These are phyloP conservation scores for Danionella dracula DNA, from an alignment of 2,797 vertebrate genomes.

Conservation along the genomic window DNA sequence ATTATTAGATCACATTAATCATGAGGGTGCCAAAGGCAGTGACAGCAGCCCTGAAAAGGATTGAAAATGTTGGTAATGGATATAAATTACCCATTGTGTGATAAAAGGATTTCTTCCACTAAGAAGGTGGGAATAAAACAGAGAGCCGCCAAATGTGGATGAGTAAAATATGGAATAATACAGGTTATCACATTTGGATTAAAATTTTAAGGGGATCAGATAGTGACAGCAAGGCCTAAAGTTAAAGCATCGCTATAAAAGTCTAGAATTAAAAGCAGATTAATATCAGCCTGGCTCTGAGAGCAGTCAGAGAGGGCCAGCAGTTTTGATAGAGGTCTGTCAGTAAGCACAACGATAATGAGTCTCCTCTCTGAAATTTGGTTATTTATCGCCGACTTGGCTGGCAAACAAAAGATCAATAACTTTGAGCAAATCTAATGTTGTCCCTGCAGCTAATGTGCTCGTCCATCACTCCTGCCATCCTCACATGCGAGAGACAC, in stretches of 20 bases:
- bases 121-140: slow-evolving; percentile 99
- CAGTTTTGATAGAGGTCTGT: slow-evolving; percentile 76
- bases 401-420: slow-evolving; percentile 83
- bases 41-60: slow-evolving; percentile 99
- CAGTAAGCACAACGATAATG: slow-evolving; percentile 77
- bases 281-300: slow-evolving; percentile 38
- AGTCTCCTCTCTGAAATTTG: slow-evolving; percentile 74
- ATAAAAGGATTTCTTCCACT: slow-evolving; percentile 99
- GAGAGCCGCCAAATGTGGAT: slow-evolving; percentile 84
- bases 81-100: slow-evolving; percentile 99
- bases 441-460: slow-evolving; percentile 78
- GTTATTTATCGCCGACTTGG: slow-evolving; percentile 79
- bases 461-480: slow-evolving; percentile 79
- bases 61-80: slow-evolving; percentile 99
- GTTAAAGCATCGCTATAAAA: slow-evolving; percentile 56
- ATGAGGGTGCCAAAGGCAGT: slow-evolving; percentile 99
- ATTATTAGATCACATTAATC: slow-evolving; percentile 99
- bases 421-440: slow-evolving; percentile 85
- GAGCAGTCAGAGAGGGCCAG: slow-evolving; percentile 57
- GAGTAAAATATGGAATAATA: slow-evolving; percentile 70
- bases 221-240: slow-evolving; percentile 68
- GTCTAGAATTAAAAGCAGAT: slow-evolving; percentile 51
- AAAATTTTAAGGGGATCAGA: slow-evolving; percentile 77
- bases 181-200: slow-evolving; percentile 74
- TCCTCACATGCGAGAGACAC: slow-evolving; percentile 73